Base-by-base conservation (phyloP, 1,140 invertebrate species). In the Drosophila persimilis region DNA sequence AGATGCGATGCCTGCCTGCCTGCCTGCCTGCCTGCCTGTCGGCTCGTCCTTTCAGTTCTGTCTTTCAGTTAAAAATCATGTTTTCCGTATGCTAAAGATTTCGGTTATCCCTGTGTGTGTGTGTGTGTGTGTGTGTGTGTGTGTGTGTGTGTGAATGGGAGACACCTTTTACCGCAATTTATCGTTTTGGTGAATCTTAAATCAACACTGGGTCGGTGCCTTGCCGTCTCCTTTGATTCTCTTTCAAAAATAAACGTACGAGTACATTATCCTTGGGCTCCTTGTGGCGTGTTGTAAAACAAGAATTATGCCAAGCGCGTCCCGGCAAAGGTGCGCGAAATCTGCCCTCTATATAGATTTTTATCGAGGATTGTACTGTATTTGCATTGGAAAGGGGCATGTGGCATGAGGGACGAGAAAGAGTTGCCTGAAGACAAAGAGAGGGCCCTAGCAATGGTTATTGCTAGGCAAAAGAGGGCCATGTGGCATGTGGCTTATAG, bases 161-260 rank as follows among this genome's bases (percentile, higher is more conserved):
- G 83, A 78, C 83, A 86, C 83, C 83, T 88, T 86, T 86, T 88
- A 72, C 78, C 78, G 54, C 83, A 88, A 88, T 86, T 86, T 86
- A 86, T 86, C 78, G 83, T 79, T 78, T 66, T 69, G 72, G 70
- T 74, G 60, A 76, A 86, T 88, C 78, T 88, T 78, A 62, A 88
- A 88, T 81, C 77, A 39, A 39, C 35, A 3, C 35, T 39, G 11
- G 35, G 3, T 3, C 9, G 59, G 22, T 56, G 20, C 56, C 56
- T 26, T 51, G 15, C 26, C 55, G 58, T 41, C 71, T 72, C 48
- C 24, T 71, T 71, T 59, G 54, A 54, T 65, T 70, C 58, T 55
- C 44, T 31, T 51, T 61, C 67, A 78, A 64, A 60, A 53, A 17
- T 0, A 9, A 8, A 0, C 8, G 45, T 29, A 48, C 60, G 48